Evolutionary conservation across 2,113 vertebrate species (phyloP).

Genomic region (Cyanistes caeruleus): DNA sequence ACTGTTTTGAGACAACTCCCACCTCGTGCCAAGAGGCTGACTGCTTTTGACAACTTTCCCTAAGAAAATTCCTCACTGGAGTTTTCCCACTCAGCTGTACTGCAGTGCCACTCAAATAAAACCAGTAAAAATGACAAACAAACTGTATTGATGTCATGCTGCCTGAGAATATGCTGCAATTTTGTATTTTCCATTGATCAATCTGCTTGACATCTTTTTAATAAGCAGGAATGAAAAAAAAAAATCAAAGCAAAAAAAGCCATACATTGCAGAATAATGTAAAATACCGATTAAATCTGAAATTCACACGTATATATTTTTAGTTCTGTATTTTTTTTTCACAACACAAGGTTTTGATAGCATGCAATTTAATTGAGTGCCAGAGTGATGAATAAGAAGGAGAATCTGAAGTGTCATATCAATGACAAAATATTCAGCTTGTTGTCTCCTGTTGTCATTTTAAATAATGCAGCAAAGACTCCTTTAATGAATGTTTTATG

Average conservation of each 20-base stretch:
- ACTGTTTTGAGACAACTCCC: background rate
- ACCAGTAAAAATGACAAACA: background rate
- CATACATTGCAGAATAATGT: background rate
- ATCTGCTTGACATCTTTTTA: background rate
- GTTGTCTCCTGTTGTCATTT: conserved; percentile 44
- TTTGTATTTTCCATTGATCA: background rate
- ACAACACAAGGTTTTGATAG: background rate
- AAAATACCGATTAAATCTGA: background rate
- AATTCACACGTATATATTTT: background rate
- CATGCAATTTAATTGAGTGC: conserved; percentile 18
- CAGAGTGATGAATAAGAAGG: conserved; percentile 8
- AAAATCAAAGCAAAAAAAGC: background rate
- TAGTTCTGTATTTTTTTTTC: background rate
- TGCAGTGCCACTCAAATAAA: background rate
- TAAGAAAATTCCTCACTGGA: background rate
- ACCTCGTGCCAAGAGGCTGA: background rate
- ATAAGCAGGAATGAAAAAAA: background rate
- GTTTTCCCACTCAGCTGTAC: background rate
- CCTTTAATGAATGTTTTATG: conserved; percentile 34
- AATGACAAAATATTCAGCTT: conserved; percentile 50
- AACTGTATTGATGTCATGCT: background rate
- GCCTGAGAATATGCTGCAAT: background rate
- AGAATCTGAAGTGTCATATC: conserved; percentile 36
- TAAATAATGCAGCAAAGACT: conserved; percentile 48
- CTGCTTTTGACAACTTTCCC: background rate